Conservation (phyloP, 2,797 vertebrate species). For the Pelobates cultripes region DNA sequence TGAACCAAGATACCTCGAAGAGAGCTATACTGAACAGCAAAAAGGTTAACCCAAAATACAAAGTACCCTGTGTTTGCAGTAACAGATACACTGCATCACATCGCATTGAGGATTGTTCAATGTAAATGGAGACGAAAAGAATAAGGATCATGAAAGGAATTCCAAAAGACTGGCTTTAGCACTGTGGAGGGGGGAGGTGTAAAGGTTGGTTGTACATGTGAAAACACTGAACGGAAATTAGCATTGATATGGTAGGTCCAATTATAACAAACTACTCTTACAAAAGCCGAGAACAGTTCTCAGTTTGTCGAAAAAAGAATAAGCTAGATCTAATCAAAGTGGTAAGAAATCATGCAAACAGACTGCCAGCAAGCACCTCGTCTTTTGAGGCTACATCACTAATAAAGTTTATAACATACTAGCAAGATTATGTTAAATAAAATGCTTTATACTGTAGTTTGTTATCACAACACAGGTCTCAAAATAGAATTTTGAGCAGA, state of each 20-base stretch:
- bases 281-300: no score
- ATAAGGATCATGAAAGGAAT: conserved; percentile 43
- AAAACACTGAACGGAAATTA: neutral
- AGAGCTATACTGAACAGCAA: neutral
- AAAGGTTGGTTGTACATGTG: neutral
- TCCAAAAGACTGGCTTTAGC: conserved; percentile 32
- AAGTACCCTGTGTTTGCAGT: conserved; percentile 20
- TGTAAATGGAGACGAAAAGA: conserved; percentile 42
- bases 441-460: neutral
- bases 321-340: conserved; percentile 3
- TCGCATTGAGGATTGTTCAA: neutral
- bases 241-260: neutral
- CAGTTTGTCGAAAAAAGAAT: neutral
- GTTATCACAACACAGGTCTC: neutral
- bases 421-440: neutral
- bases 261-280: neutral
- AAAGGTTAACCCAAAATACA: neutral
- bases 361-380: neutral
- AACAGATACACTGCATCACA: neutral
- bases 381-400: neutral
- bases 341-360: neutral
- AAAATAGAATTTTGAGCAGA: conserved; percentile 3
- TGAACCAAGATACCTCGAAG: no score
- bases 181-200: conserved; percentile 27
- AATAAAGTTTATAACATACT: neutral